These are phyloP conservation scores for Tanytarsus gracilentus DNA, from an alignment of 2,888 invertebrate species.

Conservation along the genomic window DNA sequence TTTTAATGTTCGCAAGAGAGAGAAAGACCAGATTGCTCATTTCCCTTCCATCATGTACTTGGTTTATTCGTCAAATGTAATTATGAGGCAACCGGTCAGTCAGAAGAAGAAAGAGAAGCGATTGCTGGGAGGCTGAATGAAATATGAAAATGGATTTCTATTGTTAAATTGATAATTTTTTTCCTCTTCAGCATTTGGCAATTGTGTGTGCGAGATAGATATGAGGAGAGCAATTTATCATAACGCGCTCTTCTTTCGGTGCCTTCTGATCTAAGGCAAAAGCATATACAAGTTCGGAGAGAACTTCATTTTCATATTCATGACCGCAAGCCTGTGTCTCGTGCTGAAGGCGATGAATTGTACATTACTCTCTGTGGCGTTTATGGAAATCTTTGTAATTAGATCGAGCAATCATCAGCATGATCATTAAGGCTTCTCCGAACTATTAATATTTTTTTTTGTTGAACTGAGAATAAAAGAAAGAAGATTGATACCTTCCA, in stretches of 20 bases:
- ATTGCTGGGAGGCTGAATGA: slow-evolving; percentile 9
- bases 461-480: slow-evolving; percentile 7
- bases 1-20: not conserved
- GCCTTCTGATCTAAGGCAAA: too few species aligned
- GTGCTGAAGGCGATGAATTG: slow-evolving; percentile 28
- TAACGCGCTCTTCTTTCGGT: slow-evolving; percentile 10
- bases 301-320: not conserved
- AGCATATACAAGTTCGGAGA: not conserved
- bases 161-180: slow-evolving; percentile 28
- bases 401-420: slow-evolving; percentile 22
- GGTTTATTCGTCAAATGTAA: slow-evolving; percentile 16
- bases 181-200: not conserved
- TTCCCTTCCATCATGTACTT: slow-evolving; percentile 3
- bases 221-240: slow-evolving; percentile 19
- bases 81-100: slow-evolving; percentile 9
- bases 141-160: slow-evolving; percentile 20
- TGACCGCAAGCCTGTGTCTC: slow-evolving; percentile 19
- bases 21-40: slow-evolving; percentile 10
- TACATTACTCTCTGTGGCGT: slow-evolving; percentile 21
- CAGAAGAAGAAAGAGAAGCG: slow-evolving; percentile 1
- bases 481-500: slow-evolving; percentile 26
- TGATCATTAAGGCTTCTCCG: slow-evolving; percentile 24
- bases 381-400: slow-evolving; percentile 21
- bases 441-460: slow-evolving; percentile 14
- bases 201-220: not conserved